phyloP scores from a whole-genome alignment of 1,140 invertebrate species.

The Leguminivora glycinivorella region DNA sequence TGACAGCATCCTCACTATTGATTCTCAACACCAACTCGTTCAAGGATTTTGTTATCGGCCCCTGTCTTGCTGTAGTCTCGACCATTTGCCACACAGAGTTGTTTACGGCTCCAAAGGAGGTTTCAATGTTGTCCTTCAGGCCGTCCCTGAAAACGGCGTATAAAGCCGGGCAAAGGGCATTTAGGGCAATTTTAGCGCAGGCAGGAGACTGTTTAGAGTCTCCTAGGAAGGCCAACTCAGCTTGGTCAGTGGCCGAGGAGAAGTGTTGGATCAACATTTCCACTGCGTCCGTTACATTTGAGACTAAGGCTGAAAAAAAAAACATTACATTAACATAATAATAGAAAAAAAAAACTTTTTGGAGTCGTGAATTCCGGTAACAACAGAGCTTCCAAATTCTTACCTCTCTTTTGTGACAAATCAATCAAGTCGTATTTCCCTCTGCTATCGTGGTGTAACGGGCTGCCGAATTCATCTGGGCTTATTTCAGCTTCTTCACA shows the following conservation, averaged over 20 bases:
- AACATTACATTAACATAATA: conserved; percentile 30
- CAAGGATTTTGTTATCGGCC: conserved; percentile 90
- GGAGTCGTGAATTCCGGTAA: background rate
- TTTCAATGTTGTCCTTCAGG: conserved; percentile 88
- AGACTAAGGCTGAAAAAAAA: conserved; percentile 80
- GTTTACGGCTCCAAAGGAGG: conserved; percentile 90
- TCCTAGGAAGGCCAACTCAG: conserved; percentile 78
- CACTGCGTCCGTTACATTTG: conserved; percentile 83
- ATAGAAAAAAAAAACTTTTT: background rate
- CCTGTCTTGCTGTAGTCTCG: conserved; percentile 92
- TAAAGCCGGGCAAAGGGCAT: conserved; percentile 89
- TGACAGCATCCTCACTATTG: conserved; percentile 90
- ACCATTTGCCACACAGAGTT: conserved; percentile 95
- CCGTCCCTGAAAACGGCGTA: conserved; percentile 91
- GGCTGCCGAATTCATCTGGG: conserved; percentile 79
- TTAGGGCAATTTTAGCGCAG: conserved; percentile 85
- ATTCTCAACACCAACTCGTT: conserved; percentile 92
- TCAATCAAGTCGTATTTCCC: conserved; percentile 73
- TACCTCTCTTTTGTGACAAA: conserved; percentile 77
- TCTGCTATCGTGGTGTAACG: conserved; percentile 67
- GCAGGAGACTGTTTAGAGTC: conserved; percentile 80
- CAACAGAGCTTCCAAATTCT: conserved; percentile 23
- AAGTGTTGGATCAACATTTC: conserved; percentile 83
- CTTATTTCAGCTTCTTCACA: conserved; percentile 81
- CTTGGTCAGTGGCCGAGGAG: conserved; percentile 78